Conservation (phyloP, 1,140 invertebrate species). For the Tetragnatha versicolor region DNA sequence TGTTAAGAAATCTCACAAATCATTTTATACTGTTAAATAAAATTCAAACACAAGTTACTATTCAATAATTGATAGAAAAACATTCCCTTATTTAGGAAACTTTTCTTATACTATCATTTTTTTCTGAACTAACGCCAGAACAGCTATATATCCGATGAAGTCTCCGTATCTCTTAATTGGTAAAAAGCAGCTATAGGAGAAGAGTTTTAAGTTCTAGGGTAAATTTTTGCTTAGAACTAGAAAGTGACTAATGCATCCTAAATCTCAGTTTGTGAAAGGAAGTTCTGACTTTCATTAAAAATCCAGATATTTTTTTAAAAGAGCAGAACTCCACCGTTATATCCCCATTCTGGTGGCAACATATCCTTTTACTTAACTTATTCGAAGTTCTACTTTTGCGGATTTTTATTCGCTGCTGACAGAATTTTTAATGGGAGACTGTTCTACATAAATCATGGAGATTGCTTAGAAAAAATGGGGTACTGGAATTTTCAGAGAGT, state of each 20-base stretch:
- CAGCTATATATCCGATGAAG: neutral
- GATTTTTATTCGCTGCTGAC: slow-evolving; percentile 10
- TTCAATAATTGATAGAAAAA: no score
- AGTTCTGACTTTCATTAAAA: slow-evolving; percentile 13
- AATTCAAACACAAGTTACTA: no score
- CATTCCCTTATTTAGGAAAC: neutral
- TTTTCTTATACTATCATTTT: neutral
- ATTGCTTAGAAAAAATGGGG: neutral
- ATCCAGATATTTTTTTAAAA: no score
- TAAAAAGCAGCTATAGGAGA: slow-evolving; percentile 13
- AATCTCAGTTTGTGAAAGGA: neutral
- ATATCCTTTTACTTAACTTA: neutral
- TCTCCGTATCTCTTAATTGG: slow-evolving; percentile 13
- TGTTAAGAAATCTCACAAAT: no score
- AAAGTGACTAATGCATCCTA: slow-evolving; percentile 18
- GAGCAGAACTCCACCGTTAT: no score
- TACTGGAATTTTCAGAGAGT: slow-evolving; percentile 1
- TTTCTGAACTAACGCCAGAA: neutral
- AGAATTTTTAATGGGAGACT: slow-evolving; percentile 34
- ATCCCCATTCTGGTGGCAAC: neutral
- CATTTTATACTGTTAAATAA: no score
- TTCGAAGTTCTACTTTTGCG: neutral
- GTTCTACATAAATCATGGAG: slow-evolving; percentile 31
- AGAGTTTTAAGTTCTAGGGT: slow-evolving; percentile 4
- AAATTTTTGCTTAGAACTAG: neutral